phyloP scores from a whole-genome alignment of 2,888 invertebrate genomes.

The Pristionchus fissidentatus region DNA sequence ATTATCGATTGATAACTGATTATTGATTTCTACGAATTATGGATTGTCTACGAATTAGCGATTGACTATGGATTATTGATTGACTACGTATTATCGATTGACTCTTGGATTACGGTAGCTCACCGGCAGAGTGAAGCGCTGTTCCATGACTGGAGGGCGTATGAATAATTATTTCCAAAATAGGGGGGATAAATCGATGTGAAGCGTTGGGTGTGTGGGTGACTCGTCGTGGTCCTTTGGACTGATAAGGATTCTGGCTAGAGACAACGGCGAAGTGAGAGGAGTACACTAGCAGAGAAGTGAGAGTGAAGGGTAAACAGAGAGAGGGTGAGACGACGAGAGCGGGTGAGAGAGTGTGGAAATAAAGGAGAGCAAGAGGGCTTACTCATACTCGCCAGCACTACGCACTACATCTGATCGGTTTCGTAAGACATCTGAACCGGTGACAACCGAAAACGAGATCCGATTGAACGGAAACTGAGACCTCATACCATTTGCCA shows the following conservation, averaged over 20 bases:
- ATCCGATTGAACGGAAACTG: too few species aligned
- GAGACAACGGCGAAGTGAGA: neutral
- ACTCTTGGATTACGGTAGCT: neutral
- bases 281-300: neutral
- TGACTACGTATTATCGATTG: neutral
- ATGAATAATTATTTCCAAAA: neutral
- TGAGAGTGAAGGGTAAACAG: neutral
- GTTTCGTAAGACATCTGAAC: conserved; percentile 2
- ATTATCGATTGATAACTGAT: neutral
- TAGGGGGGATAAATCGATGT: neutral
- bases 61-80: neutral
- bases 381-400: too few species aligned
- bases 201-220: neutral
- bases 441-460: too few species aligned
- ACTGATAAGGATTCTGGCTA: neutral
- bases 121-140: conserved; percentile 33
- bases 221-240: neutral
- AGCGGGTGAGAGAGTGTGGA: neutral
- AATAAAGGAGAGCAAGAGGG: neutral
- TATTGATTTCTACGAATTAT: neutral
- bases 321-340: neutral
- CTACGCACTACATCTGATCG: neutral
- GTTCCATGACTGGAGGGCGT: neutral
- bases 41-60: neutral
- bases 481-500: neutral